Percentiles rank a stretch among this genome's conserved stretches.
These are phyloP conservation scores for Fregetta grallaria DNA, from an alignment of 2,113 vertebrate species.

Conservation along the genomic window DNA sequence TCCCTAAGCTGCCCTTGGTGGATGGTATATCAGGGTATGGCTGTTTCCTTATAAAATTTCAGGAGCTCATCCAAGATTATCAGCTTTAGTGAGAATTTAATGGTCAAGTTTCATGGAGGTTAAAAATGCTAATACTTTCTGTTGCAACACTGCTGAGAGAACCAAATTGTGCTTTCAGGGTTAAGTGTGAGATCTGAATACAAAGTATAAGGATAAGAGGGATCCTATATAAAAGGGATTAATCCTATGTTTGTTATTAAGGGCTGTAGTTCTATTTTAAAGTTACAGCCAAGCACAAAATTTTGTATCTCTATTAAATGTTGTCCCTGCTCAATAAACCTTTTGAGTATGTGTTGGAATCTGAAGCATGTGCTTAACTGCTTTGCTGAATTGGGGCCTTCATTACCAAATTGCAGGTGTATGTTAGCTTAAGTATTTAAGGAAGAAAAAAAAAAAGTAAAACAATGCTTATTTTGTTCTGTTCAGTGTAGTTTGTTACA, in stretches of 20 bases:
- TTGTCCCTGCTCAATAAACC: conserved; percentile 21
- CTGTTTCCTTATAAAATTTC: not conserved
- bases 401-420: conserved; percentile 44
- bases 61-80: not conserved
- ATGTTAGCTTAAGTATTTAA: conserved; percentile 26
- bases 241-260: not conserved
- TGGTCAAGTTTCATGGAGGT: not conserved
- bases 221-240: not conserved
- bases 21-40: not conserved
- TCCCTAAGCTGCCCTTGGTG: not conserved
- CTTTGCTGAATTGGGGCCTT: conserved; percentile 47
- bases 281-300: not conserved
- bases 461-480: conserved; percentile 37
- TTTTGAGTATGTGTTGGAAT: conserved; percentile 58
- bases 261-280: not conserved
- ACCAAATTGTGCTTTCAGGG: not conserved
- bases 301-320: not conserved
- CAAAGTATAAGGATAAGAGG: not conserved
- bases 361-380: conserved; percentile 34
- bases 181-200: not conserved
- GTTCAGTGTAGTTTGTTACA: not conserved
- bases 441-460: not conserved
- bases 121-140: not conserved
- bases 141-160: not conserved
- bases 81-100: not conserved